phyloP scores from a whole-genome alignment of 2,797 vertebrate species.

The Poeciliopsis infans region DNA sequence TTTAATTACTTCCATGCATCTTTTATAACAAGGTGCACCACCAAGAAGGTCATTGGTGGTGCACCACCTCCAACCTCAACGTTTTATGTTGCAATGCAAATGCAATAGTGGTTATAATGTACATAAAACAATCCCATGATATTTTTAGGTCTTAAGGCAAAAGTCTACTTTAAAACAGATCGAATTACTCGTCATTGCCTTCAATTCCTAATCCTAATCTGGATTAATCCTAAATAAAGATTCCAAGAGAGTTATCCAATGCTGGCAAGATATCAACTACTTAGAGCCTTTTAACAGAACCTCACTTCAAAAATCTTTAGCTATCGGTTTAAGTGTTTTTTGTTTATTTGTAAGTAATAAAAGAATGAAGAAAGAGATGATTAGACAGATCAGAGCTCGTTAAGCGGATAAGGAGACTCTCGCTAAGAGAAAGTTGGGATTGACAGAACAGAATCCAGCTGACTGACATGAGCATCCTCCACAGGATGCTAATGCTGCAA shows the following conservation, averaged over 20 bases:
- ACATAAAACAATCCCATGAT: background rate
- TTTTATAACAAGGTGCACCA: background rate
- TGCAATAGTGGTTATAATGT: background rate
- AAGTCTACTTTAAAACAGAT: background rate
- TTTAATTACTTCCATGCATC: background rate
- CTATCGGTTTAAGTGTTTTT: background rate
- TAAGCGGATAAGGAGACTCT: background rate
- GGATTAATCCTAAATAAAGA: background rate
- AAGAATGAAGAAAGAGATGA: background rate
- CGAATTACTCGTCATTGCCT: background rate
- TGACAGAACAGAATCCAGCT: background rate
- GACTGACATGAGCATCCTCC: background rate
- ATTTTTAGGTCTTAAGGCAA: background rate
- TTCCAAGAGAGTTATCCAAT: background rate
- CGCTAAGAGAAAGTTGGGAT: background rate
- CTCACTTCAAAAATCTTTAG: background rate
- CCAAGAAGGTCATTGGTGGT: background rate
- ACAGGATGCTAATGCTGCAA: constrained; percentile 20
- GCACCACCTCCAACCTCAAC: background rate
- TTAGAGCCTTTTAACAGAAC: background rate
- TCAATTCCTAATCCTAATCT: background rate
- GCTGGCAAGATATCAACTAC: background rate
- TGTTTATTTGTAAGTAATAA: background rate
- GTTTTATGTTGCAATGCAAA: background rate
- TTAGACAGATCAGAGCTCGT: background rate